A percentile compares a stretch with the other conserved stretches of the same genome.
Evolutionary conservation across 2,888 invertebrate species (phyloP).

Genomic region (Entomobrya proxima): DNA sequence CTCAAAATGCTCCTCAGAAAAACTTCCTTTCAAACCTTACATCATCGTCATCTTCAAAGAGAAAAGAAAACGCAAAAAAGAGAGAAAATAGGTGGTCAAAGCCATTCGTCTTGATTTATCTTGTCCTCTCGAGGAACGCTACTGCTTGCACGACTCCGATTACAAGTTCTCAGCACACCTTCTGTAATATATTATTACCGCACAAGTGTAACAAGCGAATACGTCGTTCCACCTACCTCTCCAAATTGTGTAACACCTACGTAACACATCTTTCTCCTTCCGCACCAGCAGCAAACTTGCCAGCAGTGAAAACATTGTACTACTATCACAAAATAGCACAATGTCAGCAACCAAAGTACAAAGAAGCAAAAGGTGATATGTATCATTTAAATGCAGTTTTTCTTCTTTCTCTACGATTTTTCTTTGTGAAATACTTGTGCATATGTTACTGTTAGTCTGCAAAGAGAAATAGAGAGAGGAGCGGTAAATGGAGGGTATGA

Average conservation of each 20-base stretch:
- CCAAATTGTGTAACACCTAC: constrained; percentile 22
- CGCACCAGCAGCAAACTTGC: not conserved
- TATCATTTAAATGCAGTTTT: constrained; percentile 42
- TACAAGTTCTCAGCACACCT: constrained; percentile 7
- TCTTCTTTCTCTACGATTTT: constrained; percentile 12
- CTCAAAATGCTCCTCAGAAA: not conserved
- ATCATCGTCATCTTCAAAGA: constrained; percentile 18
- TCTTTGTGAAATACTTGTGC: constrained; percentile 1
- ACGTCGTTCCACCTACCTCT: constrained; percentile 12
- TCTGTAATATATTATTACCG: not conserved
- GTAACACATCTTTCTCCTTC: constrained; percentile 3
- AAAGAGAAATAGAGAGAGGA: not conserved
- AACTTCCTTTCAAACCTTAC: not conserved
- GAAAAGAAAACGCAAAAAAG: constrained; percentile 2
- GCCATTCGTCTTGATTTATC: constrained; percentile 67
- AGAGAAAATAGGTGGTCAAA: constrained; percentile 45
- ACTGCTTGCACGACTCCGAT: not conserved
- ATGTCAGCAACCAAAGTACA: constrained; percentile 25
- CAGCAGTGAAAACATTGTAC: constrained; percentile 16
- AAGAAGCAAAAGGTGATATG: constrained; percentile 45
- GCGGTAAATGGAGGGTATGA: not conserved
- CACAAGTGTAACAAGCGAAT: constrained; percentile 25
- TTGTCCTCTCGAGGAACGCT: constrained; percentile 42
- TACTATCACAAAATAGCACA: constrained; percentile 12
- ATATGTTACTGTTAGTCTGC: not conserved